Evolutionary conservation across 2,888 invertebrate genomes (phyloP).

Genomic region (Tachina grossa): DNA sequence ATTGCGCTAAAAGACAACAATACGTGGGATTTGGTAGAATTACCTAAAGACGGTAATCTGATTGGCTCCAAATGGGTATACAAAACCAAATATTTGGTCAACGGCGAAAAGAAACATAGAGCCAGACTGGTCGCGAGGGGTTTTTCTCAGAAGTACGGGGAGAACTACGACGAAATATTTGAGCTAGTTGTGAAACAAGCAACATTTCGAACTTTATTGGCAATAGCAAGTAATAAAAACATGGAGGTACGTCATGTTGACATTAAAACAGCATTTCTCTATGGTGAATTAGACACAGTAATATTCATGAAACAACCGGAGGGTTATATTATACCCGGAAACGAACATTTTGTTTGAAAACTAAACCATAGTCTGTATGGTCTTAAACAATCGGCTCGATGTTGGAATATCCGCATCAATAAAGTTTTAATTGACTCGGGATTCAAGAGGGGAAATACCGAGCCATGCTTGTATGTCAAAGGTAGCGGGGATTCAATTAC

Average conservation of each 20-base stretch:
- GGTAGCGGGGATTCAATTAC: not conserved
- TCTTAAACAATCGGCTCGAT: conserved; percentile 51
- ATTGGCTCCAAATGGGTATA: conserved; percentile 56
- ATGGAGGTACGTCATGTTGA: conserved; percentile 37
- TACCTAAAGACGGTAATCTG: conserved; percentile 30
- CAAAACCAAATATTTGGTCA: conserved; percentile 33
- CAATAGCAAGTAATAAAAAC: conserved; percentile 32
- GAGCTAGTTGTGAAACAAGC: conserved; percentile 6
- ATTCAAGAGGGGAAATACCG: conserved; percentile 53
- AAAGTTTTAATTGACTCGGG: conserved; percentile 35
- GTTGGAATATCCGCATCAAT: conserved; percentile 30
- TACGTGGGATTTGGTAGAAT: no score
- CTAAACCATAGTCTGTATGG: conserved; percentile 28
- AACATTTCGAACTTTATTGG: conserved; percentile 15
- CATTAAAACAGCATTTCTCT: conserved; percentile 48
- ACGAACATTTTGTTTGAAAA: conserved; percentile 27
- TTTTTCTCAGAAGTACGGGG: conserved; percentile 45
- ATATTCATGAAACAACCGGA: conserved; percentile 40
- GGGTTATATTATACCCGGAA: conserved; percentile 16
- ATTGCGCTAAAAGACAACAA: conserved; percentile 21
- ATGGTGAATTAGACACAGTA: conserved; percentile 36
- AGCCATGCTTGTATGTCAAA: conserved; percentile 12
- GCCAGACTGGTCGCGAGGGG: conserved; percentile 49
- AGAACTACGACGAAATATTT: not conserved
- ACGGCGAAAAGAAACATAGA: conserved; percentile 35